These are phyloP conservation scores for Tichodroma muraria DNA, from an alignment of 2,113 vertebrate species.

Conservation along the genomic window DNA sequence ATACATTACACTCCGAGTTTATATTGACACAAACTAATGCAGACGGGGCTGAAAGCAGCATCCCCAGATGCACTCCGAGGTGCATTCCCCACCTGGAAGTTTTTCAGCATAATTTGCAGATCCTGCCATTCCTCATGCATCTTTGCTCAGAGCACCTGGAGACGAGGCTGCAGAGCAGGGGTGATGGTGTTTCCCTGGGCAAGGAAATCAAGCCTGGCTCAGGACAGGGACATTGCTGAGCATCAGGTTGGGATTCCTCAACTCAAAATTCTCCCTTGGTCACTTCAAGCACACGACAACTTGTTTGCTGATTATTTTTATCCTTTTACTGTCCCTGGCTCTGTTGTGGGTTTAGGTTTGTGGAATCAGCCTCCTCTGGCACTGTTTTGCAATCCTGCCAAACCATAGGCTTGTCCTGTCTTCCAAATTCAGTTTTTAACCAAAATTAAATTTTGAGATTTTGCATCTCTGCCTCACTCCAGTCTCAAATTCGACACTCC, in stretches of 20 bases:
- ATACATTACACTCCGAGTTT: neutral
- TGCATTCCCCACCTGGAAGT: neutral
- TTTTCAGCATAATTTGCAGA: neutral
- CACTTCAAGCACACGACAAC: neutral
- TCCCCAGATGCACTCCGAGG: neutral
- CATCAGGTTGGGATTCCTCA: neutral
- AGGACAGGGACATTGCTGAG: neutral
- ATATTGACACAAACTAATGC: neutral
- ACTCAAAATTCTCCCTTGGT: neutral
- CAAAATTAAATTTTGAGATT: neutral
- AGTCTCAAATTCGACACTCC: neutral
- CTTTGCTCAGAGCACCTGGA: neutral
- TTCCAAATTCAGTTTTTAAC: neutral
- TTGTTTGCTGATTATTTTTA: neutral
- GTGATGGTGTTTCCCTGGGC: neutral
- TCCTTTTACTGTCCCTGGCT: neutral
- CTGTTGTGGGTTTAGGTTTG: neutral
- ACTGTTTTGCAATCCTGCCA: neutral
- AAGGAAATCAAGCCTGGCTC: neutral
- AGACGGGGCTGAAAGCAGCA: neutral
- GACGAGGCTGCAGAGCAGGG: neutral
- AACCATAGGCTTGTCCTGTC: rapidly evolving
- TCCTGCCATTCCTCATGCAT: neutral
- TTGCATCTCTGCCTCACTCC: neutral
- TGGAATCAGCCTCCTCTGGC: neutral